These are phyloP conservation scores for Euschistus heros DNA, from an alignment of 1,140 invertebrate genomes.

Conservation along the genomic window DNA sequence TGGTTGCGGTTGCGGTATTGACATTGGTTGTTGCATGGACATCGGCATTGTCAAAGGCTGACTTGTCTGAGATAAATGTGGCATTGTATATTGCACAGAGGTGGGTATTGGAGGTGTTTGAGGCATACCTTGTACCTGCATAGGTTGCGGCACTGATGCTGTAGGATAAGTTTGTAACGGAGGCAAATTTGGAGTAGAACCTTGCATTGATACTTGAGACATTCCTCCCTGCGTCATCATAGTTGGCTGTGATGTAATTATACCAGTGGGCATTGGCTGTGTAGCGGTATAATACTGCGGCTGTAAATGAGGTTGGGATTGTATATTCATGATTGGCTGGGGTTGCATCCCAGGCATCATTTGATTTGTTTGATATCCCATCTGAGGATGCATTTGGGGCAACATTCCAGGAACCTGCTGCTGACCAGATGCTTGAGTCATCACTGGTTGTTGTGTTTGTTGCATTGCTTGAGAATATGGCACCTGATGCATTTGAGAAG, in stretches of 20 bases:
- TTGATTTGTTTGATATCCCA: slow-evolving; percentile 20
- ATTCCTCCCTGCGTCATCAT: slow-evolving; percentile 19
- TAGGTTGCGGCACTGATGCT: slow-evolving; percentile 10
- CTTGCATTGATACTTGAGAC: slow-evolving; percentile 20
- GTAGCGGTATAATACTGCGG: slow-evolving; percentile 29
- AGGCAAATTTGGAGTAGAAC: slow-evolving; percentile 12
- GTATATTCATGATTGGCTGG: slow-evolving; percentile 34
- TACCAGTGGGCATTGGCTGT: slow-evolving; percentile 5
- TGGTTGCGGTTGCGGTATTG: slow-evolving; percentile 31
- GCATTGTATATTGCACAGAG: slow-evolving; percentile 9
- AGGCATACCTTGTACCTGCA: slow-evolving; percentile 20
- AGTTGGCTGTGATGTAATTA: slow-evolving; percentile 20
- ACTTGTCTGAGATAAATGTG: neutral
- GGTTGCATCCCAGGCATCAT: slow-evolving; percentile 24
- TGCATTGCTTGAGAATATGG: slow-evolving; percentile 20
- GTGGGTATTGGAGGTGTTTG: slow-evolving; percentile 21
- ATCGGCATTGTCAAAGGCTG: neutral
- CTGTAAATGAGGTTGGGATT: slow-evolving; percentile 38
- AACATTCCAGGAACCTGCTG: slow-evolving; percentile 17
- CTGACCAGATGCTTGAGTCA: slow-evolving; percentile 17
- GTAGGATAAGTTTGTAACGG: slow-evolving; percentile 19
- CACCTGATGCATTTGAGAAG: slow-evolving; percentile 22
- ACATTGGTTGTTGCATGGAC: slow-evolving; percentile 6
- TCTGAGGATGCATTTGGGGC: slow-evolving; percentile 24
- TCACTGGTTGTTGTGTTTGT: slow-evolving; percentile 18